These are phyloP conservation scores for Microcebus jonahi DNA, from an alignment of 2,113 vertebrate species.

Conservation along the genomic window DNA sequence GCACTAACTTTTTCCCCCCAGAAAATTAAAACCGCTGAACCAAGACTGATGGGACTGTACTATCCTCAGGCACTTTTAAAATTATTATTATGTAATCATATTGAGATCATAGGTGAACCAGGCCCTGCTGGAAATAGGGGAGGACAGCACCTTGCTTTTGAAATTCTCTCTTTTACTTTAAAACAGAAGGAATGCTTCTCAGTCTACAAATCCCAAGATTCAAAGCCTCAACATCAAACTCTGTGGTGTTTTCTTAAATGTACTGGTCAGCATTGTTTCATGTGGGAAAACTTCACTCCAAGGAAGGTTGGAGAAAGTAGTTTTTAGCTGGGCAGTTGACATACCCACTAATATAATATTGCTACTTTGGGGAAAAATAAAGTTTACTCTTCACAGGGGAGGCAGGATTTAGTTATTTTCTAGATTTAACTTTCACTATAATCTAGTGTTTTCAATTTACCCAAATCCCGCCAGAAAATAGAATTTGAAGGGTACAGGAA, in stretches of 20 bases:
- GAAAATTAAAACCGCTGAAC: constrained; percentile 54
- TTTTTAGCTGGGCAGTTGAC: too few relatives aligned
- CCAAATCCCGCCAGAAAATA: constrained; percentile 38
- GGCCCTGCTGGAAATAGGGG: not conserved
- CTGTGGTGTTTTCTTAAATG: not conserved
- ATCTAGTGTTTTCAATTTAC: constrained; percentile 35
- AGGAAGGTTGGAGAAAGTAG: too few relatives aligned
- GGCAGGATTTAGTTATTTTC: not conserved
- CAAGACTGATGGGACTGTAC: not conserved
- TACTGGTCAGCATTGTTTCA: too few relatives aligned
- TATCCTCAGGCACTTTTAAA: not conserved
- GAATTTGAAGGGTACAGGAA: constrained; percentile 31
- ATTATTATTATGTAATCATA: not conserved
- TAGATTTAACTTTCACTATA: not conserved
- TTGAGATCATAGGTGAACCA: not conserved
- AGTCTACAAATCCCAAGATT: not conserved
- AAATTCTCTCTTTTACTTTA: not conserved
- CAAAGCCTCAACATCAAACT: not conserved
- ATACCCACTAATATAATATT: too few relatives aligned
- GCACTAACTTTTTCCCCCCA: not conserved
- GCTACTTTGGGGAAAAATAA: not conserved
- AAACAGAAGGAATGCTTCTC: not conserved
- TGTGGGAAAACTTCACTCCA: too few relatives aligned
- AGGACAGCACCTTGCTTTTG: not conserved
- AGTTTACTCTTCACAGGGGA: not conserved